Conservation (phyloP, 2,888 invertebrate species). For the Pinctada fucata region DNA sequence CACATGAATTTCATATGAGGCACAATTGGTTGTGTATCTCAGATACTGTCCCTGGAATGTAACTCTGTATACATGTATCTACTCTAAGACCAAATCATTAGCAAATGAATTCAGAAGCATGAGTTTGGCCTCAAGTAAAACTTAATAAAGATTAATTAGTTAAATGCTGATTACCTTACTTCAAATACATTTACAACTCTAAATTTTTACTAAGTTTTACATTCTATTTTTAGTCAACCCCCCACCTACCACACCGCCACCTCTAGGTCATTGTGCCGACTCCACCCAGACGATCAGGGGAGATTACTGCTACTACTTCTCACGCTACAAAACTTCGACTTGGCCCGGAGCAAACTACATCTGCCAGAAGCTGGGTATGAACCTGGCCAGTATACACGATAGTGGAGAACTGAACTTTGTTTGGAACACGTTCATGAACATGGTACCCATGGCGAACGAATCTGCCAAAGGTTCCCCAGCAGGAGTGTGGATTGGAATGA, state of each 20-base stretch:
- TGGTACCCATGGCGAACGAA: conserved; percentile 11
- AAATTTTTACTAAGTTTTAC: too few species aligned
- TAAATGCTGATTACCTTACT: too few species aligned
- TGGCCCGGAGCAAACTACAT: conserved; percentile 61
- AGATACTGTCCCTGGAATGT: too few species aligned
- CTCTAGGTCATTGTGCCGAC: conserved; percentile 47
- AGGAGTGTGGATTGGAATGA: conserved; percentile 57
- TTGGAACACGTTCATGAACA: conserved; percentile 3
- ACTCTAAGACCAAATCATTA: too few species aligned
- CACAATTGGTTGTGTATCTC: too few species aligned
- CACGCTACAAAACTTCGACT: conserved; percentile 41
- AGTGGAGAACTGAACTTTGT: conserved; percentile 49
- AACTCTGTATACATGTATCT: too few species aligned
- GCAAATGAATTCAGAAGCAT: too few species aligned
- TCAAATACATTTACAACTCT: too few species aligned
- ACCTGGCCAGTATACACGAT: conserved; percentile 56
- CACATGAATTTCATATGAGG: too few species aligned
- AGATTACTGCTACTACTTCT: conserved; percentile 53
- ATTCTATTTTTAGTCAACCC: conserved; percentile 30
- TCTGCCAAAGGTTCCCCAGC: conserved; percentile 4
- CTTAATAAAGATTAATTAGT: too few species aligned
- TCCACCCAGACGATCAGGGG: conserved; percentile 35
- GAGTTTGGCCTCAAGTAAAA: too few species aligned
- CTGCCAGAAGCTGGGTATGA: conserved; percentile 53
- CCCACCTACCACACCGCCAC: conserved; percentile 40